phyloP scores from a whole-genome alignment of 2,797 vertebrate genomes.

The Betta splendens region DNA sequence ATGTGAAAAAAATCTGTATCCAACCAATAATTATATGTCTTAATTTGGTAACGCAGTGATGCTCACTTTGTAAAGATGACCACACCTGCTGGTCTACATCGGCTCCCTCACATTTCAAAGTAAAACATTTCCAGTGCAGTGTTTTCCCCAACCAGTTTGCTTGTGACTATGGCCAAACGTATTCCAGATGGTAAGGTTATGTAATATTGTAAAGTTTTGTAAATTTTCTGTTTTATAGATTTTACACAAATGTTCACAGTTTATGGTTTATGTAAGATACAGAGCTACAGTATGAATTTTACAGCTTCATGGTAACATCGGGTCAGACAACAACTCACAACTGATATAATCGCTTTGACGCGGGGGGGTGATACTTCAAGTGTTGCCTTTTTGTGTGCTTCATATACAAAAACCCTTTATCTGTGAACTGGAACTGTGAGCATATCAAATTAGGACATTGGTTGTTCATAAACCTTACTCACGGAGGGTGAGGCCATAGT shows the following conservation, averaged over 20 bases:
- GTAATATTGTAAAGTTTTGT: no score
- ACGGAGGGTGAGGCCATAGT: neutral
- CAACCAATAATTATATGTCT: neutral
- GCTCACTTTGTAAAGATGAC: neutral
- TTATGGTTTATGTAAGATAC: no score
- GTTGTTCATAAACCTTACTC: neutral
- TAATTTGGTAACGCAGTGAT: neutral
- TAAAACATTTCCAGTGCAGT: neutral
- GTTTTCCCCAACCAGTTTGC: neutral
- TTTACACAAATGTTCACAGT: neutral
- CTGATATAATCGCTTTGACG: no score
- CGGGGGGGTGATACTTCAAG: no score
- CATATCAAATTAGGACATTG: no score
- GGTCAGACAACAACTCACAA: neutral
- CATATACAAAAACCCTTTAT: no score
- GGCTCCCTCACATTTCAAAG: neutral
- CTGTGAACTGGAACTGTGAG: neutral
- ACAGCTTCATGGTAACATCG: neutral
- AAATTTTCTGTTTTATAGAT: no score
- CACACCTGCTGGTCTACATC: neutral
- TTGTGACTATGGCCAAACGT: no score
- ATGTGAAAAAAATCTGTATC: neutral
- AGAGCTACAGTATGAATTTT: no score
- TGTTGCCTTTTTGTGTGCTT: no score
- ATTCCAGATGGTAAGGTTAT: neutral